Conservation (phyloP, 2,113 vertebrate species). For the Tyrannus savana region DNA sequence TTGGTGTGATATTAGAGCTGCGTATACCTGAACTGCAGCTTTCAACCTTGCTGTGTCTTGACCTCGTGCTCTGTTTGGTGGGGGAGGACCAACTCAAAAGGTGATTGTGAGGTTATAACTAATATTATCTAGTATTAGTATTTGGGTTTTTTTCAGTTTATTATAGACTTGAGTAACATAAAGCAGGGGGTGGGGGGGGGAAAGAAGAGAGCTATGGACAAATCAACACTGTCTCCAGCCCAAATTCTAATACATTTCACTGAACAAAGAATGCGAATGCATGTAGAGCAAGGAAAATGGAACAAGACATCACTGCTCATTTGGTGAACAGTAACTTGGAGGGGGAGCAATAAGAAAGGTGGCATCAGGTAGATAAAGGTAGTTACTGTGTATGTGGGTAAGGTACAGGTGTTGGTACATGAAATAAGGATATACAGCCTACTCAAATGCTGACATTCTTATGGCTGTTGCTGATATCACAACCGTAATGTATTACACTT, state of each 20-base stretch:
- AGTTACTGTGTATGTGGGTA: neutral
- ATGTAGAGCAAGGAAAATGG: neutral
- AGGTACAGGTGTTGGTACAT: neutral
- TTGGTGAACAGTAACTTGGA: neutral
- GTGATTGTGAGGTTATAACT: neutral
- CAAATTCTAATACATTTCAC: neutral
- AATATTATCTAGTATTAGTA: neutral
- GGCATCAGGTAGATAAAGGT: neutral
- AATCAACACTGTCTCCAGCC: neutral
- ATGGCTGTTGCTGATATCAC: neutral
- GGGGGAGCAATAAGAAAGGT: neutral
- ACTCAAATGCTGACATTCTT: neutral
- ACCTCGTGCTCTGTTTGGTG: neutral
- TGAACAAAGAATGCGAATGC: neutral
- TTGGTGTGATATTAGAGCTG: neutral
- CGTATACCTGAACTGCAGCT: neutral
- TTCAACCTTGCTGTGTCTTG: neutral
- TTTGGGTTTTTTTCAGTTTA: neutral
- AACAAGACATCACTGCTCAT: neutral
- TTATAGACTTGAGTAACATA: neutral
- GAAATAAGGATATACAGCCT: neutral
- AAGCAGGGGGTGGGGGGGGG: too few species aligned
- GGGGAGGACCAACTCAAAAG: neutral
- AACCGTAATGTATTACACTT: neutral
- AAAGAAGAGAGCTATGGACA: neutral